These are phyloP conservation scores for Harlomillsia oculata DNA, from an alignment of 1,140 invertebrate species.

Conservation along the genomic window DNA sequence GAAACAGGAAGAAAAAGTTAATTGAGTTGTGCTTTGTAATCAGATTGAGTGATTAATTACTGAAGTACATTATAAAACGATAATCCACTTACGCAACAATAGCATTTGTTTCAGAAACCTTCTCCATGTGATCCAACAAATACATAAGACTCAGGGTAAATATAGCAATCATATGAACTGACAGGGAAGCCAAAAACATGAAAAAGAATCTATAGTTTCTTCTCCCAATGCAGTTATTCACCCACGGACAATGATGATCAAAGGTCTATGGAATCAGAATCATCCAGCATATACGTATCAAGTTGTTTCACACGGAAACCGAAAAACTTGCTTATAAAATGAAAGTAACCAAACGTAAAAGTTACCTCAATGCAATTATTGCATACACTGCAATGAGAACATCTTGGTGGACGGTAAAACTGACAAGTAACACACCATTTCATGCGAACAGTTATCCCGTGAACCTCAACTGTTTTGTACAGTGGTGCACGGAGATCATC, in stretches of 20 bases:
- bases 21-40: no score
- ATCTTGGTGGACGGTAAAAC: constrained; percentile 96
- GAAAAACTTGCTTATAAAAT: neutral
- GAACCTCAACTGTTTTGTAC: constrained; percentile 96
- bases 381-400: constrained; percentile 98
- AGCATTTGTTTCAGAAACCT: constrained; percentile 65
- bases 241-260: constrained; percentile 99
- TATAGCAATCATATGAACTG: constrained; percentile 94
- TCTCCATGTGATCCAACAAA: constrained; percentile 73
- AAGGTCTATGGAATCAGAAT: constrained; percentile 69
- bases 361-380: constrained; percentile 96
- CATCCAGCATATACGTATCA: neutral
- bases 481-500: constrained; percentile 95
- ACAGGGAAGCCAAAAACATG: constrained; percentile 92
- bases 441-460: constrained; percentile 96
- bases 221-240: constrained; percentile 98
- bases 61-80: constrained; percentile 42
- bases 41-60: no score
- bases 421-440: constrained; percentile 99
- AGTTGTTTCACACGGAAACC: neutral
- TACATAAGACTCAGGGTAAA: constrained; percentile 86
- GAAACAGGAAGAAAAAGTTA: constrained; percentile 8
- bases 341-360: constrained; percentile 12
- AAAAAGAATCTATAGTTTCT: constrained; percentile 98
- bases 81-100: no score